Evolutionary conservation across 2,113 vertebrate genomes (phyloP), one percentile per base, ranked within the genome.

Genomic region (Peromyscus polionotus): DNA sequence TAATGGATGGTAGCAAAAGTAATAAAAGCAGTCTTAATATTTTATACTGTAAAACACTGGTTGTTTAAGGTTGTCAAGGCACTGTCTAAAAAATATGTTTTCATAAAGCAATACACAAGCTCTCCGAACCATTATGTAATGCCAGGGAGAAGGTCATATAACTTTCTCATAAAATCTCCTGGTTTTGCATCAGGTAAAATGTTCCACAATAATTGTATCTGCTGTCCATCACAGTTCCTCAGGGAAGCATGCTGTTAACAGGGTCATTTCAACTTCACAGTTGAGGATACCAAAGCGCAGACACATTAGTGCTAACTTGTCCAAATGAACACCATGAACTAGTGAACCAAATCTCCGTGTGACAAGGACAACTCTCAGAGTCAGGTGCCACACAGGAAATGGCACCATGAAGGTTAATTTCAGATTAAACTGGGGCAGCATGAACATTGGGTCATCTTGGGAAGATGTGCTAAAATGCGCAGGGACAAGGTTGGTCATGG

Each of bases 361-460:
- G 83, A 96, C 95, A 96, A 93, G n/a, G 83, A 96, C 93, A 98
- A 88, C 75, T 81, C 84, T 90, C 84, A 95, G 94, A 97, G 90
- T 87, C 83, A 84, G 96, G 54, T 48, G 17, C 92, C 96, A 85
- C 88, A 88, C 94, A 96, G 96, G 91, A 97, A 97, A 95, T 94
- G 97, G 87, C 90, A 93, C 48, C 80, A 16, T 48, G 75, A 90
- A 98, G 98, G 97, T 98, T 98, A 98, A 97, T 97, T 97, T 95
- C 95, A 88, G 92, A 96, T 90, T 95, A 88, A 96, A 92, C 94
- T 88, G 68, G 95, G 87, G 79, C 84, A 72, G 81, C 96, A 86
- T 95, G 95, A 88, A 76, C 67, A 4, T 87, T 79, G 86, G 95
- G 87, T 92, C 92, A 88, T 88, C 94, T 90, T 94, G 92, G 95